A percentile compares a stretch with the other conserved stretches of the same genome.
Evolutionary conservation across 2,113 vertebrate genomes (phyloP).

Genomic region (Tyrannus savana): DNA sequence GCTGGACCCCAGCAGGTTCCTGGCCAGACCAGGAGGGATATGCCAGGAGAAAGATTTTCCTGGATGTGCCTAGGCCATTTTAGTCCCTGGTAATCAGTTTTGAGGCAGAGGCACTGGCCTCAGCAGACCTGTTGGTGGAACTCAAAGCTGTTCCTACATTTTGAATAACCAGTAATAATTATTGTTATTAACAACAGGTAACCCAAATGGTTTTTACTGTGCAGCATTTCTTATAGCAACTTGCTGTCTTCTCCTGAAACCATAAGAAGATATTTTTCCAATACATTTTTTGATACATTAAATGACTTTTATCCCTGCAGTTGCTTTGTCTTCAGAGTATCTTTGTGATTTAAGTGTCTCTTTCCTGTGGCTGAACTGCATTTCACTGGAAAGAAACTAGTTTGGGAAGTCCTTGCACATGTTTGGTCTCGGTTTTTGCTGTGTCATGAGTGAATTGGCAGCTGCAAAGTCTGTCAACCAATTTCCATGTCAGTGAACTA

Average conservation of each 20-base stretch:
- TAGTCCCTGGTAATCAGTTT: background rate
- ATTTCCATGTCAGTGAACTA: constrained; percentile 24
- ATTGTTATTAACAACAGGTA: background rate
- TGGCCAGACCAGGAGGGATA: background rate
- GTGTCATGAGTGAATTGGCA: background rate
- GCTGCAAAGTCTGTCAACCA: background rate
- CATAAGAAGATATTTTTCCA: background rate
- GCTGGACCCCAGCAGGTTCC: background rate
- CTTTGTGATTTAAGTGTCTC: background rate
- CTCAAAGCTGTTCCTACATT: background rate
- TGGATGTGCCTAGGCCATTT: background rate
- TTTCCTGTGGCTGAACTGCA: background rate
- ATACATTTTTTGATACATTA: background rate
- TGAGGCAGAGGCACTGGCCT: background rate
- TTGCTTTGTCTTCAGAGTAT: background rate
- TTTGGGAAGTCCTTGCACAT: background rate
- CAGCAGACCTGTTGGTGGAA: background rate
- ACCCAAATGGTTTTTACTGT: background rate
- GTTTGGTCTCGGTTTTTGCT: background rate
- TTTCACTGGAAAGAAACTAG: background rate
- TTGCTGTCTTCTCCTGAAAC: background rate
- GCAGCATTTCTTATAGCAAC: background rate
- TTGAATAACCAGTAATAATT: background rate
- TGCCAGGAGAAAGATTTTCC: background rate
- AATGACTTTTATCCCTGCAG: background rate